Percentiles rank a stretch among this genome's conserved stretches.
These are phyloP conservation scores for Monomorium pharaonis DNA, from an alignment of 1,140 invertebrate genomes.

Conservation along the genomic window DNA sequence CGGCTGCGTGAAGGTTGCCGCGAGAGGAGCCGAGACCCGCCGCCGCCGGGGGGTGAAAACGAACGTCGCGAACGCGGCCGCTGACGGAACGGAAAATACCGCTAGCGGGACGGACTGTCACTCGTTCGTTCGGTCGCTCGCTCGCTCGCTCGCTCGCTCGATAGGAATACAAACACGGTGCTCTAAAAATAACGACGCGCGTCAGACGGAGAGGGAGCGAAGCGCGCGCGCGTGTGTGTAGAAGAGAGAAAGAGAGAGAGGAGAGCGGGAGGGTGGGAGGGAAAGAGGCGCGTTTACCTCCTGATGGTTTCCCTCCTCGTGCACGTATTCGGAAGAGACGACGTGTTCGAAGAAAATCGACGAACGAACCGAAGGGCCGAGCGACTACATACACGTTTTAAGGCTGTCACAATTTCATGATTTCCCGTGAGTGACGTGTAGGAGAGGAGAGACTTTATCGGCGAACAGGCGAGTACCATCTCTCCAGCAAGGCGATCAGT, in stretches of 20 bases:
- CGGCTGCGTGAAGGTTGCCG: slow-evolving; percentile 1
- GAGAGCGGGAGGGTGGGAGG: slow-evolving; percentile 1
- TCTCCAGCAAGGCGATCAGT: slow-evolving; percentile 1
- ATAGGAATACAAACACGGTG: slow-evolving; percentile 52
- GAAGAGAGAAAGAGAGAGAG: background rate
- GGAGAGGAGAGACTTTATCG: background rate
- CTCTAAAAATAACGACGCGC: slow-evolving; percentile 47
- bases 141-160: slow-evolving; percentile 49
- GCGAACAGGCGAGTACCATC: background rate
- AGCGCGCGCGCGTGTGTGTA: no score
- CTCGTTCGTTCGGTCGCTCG: slow-evolving; percentile 39
- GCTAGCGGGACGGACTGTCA: slow-evolving; percentile 12
- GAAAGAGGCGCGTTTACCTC: slow-evolving; percentile 59
- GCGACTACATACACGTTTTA: background rate
- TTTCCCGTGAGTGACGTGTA: slow-evolving; percentile 27
- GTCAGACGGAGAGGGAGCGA: background rate
- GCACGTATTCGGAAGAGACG: background rate
- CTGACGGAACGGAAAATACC: slow-evolving; percentile 34
- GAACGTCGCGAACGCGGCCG: background rate
- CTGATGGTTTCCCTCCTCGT: slow-evolving; percentile 32
- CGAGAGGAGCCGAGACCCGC: background rate
- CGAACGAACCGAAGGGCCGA: slow-evolving; percentile 21
- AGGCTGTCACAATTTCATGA: slow-evolving; percentile 15
- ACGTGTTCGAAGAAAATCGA: slow-evolving; percentile 36
- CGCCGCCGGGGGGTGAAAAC: background rate